Evolutionary conservation across 2,113 vertebrate genomes (phyloP).

Genomic region (Sclerurus mexicanus): DNA sequence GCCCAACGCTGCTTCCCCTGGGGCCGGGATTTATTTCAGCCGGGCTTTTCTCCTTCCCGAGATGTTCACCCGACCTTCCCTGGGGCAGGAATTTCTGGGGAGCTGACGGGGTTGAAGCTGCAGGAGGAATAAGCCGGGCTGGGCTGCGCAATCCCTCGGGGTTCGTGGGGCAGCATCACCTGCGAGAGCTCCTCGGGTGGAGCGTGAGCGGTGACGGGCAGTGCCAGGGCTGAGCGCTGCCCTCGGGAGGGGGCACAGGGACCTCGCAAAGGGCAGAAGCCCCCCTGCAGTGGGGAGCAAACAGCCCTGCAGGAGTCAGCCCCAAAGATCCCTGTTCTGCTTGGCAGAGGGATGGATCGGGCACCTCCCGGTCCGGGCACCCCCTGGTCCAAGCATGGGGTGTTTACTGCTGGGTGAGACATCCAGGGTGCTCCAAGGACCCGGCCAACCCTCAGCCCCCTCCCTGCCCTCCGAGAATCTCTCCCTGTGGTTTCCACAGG

Average conservation of each 20-base stretch:
- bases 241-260: not conserved
- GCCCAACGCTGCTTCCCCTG: fast-evolving
- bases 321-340: fast-evolving
- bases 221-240: not conserved
- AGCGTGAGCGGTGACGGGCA: not conserved
- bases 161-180: not conserved
- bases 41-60: not conserved
- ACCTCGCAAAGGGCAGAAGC: fast-evolving
- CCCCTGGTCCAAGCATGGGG: fast-evolving
- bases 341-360: not conserved
- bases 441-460: fast-evolving
- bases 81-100: not conserved
- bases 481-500: fast-evolving
- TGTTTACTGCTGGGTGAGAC: not conserved
- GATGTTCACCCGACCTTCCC: not conserved
- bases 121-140: not conserved
- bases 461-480: not conserved
- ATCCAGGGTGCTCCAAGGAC: fast-evolving
- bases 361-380: fast-evolving
- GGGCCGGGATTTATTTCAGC: fast-evolving
- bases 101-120: fast-evolving
- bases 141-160: not conserved
- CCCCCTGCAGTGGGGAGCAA: too few species aligned
- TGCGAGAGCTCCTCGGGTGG: fast-evolving
- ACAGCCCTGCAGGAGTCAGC: fast-evolving